Evolutionary conservation across 2,113 vertebrate species (phyloP).

Genomic region (Acanthisitta chloris): DNA sequence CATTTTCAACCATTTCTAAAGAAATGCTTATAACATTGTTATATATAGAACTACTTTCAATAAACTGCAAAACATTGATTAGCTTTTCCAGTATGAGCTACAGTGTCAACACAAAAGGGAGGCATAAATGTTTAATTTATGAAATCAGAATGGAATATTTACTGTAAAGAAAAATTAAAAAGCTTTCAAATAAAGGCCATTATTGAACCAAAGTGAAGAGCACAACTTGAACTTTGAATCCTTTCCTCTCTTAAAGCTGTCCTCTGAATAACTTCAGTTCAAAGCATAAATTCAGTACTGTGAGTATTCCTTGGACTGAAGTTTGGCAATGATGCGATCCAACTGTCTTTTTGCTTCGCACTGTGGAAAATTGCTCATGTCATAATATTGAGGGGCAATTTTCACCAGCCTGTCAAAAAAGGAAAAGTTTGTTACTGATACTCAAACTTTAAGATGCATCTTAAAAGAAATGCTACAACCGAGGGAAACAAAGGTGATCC

Average conservation of each 20-base stretch:
- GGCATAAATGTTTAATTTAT: slow-evolving; percentile 86
- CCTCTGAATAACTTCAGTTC: slow-evolving; percentile 78
- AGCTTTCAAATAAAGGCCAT: slow-evolving; percentile 87
- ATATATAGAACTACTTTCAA: slow-evolving; percentile 89
- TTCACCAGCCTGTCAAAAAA: slow-evolving; percentile 90
- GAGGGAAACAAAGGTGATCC: not conserved
- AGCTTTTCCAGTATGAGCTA: slow-evolving; percentile 84
- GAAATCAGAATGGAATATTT: slow-evolving; percentile 88
- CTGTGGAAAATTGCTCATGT: slow-evolving; percentile 98
- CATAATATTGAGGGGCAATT: slow-evolving; percentile 95
- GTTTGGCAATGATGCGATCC: slow-evolving; percentile 94
- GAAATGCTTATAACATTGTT: slow-evolving; percentile 86
- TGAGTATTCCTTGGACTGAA: slow-evolving; percentile 94
- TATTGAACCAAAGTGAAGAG: slow-evolving; percentile 83
- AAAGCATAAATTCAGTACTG: slow-evolving; percentile 86
- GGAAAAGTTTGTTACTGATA: slow-evolving; percentile 53
- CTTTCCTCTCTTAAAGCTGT: slow-evolving; percentile 78
- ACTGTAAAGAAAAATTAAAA: slow-evolving; percentile 91
- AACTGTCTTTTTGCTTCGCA: slow-evolving; percentile 97
- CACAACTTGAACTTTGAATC: slow-evolving; percentile 82
- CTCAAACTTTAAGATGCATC: not conserved
- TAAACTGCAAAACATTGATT: slow-evolving; percentile 86
- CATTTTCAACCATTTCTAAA: slow-evolving; percentile 87
- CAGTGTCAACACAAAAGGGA: slow-evolving; percentile 86
- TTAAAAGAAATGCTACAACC: not conserved